Evolutionary conservation across 2,888 invertebrate genomes (phyloP), one percentile per base, ranked within the genome.

Genomic region (Hydroisotoma schaefferi): DNA sequence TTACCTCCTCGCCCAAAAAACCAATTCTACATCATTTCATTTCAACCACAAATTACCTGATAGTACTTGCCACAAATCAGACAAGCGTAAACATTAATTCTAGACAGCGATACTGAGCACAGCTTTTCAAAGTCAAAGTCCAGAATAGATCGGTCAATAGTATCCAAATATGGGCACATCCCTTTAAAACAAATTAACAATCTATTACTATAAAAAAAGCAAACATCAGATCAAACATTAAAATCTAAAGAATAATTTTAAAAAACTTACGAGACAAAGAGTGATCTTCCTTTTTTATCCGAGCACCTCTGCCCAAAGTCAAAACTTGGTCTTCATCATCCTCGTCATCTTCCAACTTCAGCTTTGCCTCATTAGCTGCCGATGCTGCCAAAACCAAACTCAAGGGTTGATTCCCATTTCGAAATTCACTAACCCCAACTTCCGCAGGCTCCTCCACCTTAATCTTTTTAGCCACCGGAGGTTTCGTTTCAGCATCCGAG

Each of bases 41-140:
- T 4, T 4, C 15, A 4, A 22, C 43, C 20, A 25, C 23, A 20
- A 10, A 10, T 72, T 80, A 81, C 84, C 79, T 84, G 84, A 75
- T 98, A 99, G 76, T 99, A 99, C 79, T 99, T 99, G 22, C 99
- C 99, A 78, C 99, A 99, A 1, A 99, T 94, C 61, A 99, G 82
- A 76, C 99, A 99, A 6, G 99, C 99, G 77, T 99, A 99, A 29
- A 99, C 98, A 81, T 99, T 99, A 73, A 99, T 94, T 74, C 99
- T 86, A 0, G 98, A 98, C 65, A 99, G 78, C 0, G 98, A 98
- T 37, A 99, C 90, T 0, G 98, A 98, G 76, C 99, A 99, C 25
- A 99, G 79, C 77, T 99, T 99, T 78, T 99, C 99, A 80, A 99
- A 99, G 80, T 99, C 99, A 80, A 99, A 99, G 79, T 99, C 99